A percentile compares a stretch with the other conserved stretches of the same genome.
Conservation (phyloP, 2,888 invertebrate species). For the Drosophila longiperda region DNA sequence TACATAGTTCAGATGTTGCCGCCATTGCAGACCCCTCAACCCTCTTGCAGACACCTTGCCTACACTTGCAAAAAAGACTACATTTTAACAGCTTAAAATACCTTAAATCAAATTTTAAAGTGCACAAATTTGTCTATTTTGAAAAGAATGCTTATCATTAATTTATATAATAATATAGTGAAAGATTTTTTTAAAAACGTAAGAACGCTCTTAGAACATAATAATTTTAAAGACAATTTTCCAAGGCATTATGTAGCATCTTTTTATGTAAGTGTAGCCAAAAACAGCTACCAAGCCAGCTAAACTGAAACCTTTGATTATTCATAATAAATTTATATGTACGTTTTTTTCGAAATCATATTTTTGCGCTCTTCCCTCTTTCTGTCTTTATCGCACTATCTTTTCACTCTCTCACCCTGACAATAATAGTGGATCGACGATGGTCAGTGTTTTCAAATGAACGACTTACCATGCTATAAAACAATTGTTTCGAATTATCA, state of each 20-base stretch:
- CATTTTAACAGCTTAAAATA: neutral
- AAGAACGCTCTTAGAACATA: too few relatives aligned
- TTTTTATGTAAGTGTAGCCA: slow-evolving; percentile 16
- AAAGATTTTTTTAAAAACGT: neutral
- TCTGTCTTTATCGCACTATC: slow-evolving; percentile 27
- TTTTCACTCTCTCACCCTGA: slow-evolving; percentile 32
- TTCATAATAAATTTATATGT: slow-evolving; percentile 59
- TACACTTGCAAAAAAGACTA: neutral
- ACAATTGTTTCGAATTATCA: too few relatives aligned
- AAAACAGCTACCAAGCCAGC: slow-evolving; percentile 48
- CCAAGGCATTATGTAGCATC: neutral
- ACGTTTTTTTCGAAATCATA: neutral
- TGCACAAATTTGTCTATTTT: neutral
- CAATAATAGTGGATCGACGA: neutral
- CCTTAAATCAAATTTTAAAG: neutral
- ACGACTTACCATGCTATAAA: too few relatives aligned
- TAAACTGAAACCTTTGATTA: slow-evolving; percentile 59
- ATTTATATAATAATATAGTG: neutral
- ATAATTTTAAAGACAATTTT: neutral
- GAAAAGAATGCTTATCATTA: neutral
- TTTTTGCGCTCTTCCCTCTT: slow-evolving; percentile 11
- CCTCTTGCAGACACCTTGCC: neutral
- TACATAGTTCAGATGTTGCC: slow-evolving; percentile 56
- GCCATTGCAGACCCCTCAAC: slow-evolving; percentile 35
- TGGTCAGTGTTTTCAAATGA: slow-evolving; percentile 13